Conservation (phyloP, 1,140 invertebrate species). For the Pogonomyrmex californicus region DNA sequence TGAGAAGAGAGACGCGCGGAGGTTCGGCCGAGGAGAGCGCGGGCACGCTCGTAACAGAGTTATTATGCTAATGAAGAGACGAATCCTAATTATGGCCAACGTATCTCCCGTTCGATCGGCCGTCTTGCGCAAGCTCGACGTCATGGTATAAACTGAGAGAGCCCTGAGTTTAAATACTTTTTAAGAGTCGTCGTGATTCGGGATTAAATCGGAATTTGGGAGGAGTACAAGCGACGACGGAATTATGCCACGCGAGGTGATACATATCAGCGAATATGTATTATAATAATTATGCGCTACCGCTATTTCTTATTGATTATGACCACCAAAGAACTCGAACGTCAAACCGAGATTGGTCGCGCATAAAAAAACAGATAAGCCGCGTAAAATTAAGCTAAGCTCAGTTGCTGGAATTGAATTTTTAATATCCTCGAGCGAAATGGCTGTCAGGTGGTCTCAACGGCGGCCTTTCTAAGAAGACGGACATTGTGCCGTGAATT, state of each 20-base stretch:
- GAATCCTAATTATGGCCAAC: conserved; percentile 79
- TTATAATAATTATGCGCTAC: conserved; percentile 32
- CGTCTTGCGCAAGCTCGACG: conserved; percentile 1
- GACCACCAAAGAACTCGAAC: background rate
- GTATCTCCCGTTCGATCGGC: conserved; percentile 38
- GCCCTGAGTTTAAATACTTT: background rate
- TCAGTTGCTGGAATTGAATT: background rate
- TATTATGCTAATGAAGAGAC: conserved; percentile 84
- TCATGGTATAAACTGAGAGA: background rate
- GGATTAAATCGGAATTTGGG: background rate
- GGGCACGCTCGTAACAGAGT: conserved; percentile 80
- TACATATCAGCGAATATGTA: background rate
- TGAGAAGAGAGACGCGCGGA: conserved; percentile 28
- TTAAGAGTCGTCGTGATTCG: conserved; percentile 9
- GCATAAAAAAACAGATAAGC: conserved; percentile 3
- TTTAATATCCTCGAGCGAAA: conserved; percentile 21
- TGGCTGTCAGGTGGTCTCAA: conserved; percentile 14
- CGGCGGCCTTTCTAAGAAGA: conserved; percentile 40
- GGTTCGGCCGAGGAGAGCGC: conserved; percentile 38
- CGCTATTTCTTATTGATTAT: conserved; percentile 9
- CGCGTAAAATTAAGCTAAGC: conserved; percentile 30
- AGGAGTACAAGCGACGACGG: background rate
- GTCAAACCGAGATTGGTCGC: background rate
- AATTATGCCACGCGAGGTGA: conserved; percentile 10
- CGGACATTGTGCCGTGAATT: conserved; percentile 35